Evolutionary conservation across 1,140 invertebrate genomes (phyloP), one percentile per base, ranked within the genome.

Genomic region (Manduca sexta): DNA sequence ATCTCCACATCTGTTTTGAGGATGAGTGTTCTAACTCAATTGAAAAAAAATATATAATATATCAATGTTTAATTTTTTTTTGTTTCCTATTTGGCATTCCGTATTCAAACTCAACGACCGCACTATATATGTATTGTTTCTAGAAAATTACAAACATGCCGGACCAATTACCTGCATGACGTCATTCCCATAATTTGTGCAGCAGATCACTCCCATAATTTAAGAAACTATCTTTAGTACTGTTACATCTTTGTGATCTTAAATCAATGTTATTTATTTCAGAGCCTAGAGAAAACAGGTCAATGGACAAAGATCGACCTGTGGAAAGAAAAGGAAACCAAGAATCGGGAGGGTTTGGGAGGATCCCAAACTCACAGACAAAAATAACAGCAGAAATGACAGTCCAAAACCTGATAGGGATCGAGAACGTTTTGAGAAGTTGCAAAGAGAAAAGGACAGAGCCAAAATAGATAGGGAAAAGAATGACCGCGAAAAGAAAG

Each of bases 351-450:
- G 60, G 63, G 11, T 70, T 82, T 50, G 69, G 76, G 34, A 76
- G 85, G 58, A 88, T 89, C 49, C 86, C 87, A 89, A 89, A 81
- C 26, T 87, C 12, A 74, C 70, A 43, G 79, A 87, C 34, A 87
- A 76, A 68, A 33, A 17, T 35, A 66, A 47, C 52, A 41, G 54
- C 10, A 73, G 57, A 61, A 73, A 50, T 53, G 61, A 69, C 16
- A 55, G 48, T 37, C 33, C 59, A 15, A 70, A 74, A 69, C 48
- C 49, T 21, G 74, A 74, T 6, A 76, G 54, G 54, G 74, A 78
- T 29, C 49, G 40, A 33, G 57, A 74, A 26, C 59, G 55, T 52
- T 37, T 53, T 39, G 64, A 69, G 35, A 69, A 52, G 52, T 8
- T 67, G 14, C 66, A 73, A 11, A 62, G 58, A 47, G 74, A 71